These are phyloP conservation scores for Drosophila bunnanda DNA, from an alignment of 2,888 invertebrate genomes.

Conservation along the genomic window DNA sequence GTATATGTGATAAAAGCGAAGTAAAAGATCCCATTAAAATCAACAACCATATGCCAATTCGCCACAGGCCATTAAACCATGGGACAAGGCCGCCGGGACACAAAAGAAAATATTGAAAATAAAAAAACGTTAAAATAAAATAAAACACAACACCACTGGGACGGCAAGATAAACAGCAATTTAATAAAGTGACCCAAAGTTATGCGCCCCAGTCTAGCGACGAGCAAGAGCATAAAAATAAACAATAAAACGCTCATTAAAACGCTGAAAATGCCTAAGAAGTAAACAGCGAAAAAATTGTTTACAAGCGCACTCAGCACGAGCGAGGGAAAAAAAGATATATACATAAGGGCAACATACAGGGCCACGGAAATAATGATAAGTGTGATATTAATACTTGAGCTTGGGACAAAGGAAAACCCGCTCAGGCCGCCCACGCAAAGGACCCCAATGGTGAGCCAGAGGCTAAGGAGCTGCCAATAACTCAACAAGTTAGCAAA, in stretches of 20 bases:
- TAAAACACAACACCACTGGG: slow-evolving; percentile 21
- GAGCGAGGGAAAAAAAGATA: slow-evolving; percentile 17
- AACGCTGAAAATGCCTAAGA: slow-evolving; percentile 49
- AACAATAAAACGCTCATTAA: slow-evolving; percentile 72
- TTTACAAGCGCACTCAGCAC: slow-evolving; percentile 24
- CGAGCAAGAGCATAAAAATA: slow-evolving; percentile 55
- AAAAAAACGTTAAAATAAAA: slow-evolving; percentile 9
- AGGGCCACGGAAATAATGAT: slow-evolving; percentile 49
- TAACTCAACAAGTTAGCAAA: slow-evolving; percentile 78
- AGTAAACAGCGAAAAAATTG: slow-evolving; percentile 53
- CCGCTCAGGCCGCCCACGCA: slow-evolving; percentile 16
- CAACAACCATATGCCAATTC: slow-evolving; percentile 64
- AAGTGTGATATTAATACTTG: slow-evolving; percentile 71
- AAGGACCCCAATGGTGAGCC: slow-evolving; percentile 20
- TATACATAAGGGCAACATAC: slow-evolving; percentile 2
- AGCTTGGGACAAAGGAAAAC: slow-evolving; percentile 26
- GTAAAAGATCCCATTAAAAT: slow-evolving; percentile 61
- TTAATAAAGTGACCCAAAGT: slow-evolving; percentile 58
- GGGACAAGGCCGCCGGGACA: slow-evolving; percentile 6
- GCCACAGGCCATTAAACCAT: slow-evolving; percentile 54
- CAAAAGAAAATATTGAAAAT: slow-evolving; percentile 21
- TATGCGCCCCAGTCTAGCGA: slow-evolving; percentile 31
- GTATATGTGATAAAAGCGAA: slow-evolving; percentile 32
- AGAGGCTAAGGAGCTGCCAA: slow-evolving; percentile 60
- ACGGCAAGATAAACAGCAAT: slow-evolving; percentile 64